phyloP scores from a whole-genome alignment of 1,140 invertebrate species.

The Atta texana region DNA sequence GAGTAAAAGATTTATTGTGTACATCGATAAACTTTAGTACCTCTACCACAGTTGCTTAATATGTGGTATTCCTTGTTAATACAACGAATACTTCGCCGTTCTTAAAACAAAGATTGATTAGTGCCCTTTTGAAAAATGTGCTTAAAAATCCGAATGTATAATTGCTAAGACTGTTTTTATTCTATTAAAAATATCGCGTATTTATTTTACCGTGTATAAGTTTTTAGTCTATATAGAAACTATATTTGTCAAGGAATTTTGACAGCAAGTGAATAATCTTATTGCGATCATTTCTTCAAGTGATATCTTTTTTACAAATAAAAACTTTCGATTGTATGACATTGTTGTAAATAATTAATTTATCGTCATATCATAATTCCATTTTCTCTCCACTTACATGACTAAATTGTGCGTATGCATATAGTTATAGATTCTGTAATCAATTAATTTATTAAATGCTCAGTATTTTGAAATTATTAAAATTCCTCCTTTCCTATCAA shows the following conservation, averaged over 20 bases:
- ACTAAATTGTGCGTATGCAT: conserved; percentile 53
- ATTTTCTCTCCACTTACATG: conserved; percentile 7
- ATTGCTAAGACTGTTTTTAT: conserved; percentile 37
- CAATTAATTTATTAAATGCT: background rate
- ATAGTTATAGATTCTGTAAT: conserved; percentile 19
- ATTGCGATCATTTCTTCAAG: background rate
- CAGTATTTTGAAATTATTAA: conserved; percentile 9
- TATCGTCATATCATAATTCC: conserved; percentile 21
- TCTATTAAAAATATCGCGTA: conserved; percentile 52
- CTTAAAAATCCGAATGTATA: conserved; percentile 21
- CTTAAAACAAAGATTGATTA: conserved; percentile 19
- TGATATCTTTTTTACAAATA: conserved; percentile 23
- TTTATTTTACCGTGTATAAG: conserved; percentile 42
- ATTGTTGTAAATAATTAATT: conserved; percentile 42
- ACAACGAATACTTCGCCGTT: conserved; percentile 37
- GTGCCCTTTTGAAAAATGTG: conserved; percentile 45
- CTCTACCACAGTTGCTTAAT: conserved; percentile 20
- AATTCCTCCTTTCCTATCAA: background rate
- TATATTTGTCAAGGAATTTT: background rate
- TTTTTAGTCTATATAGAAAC: conserved; percentile 25
- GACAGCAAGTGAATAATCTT: conserved; percentile 22
- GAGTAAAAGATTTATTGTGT: background rate
- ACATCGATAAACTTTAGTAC: conserved; percentile 43
- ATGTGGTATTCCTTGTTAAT: conserved; percentile 26
- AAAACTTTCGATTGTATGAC: conserved; percentile 16